Evolutionary conservation across 2,113 vertebrate species (phyloP).

Genomic region (Semicossyphus pulcher): DNA sequence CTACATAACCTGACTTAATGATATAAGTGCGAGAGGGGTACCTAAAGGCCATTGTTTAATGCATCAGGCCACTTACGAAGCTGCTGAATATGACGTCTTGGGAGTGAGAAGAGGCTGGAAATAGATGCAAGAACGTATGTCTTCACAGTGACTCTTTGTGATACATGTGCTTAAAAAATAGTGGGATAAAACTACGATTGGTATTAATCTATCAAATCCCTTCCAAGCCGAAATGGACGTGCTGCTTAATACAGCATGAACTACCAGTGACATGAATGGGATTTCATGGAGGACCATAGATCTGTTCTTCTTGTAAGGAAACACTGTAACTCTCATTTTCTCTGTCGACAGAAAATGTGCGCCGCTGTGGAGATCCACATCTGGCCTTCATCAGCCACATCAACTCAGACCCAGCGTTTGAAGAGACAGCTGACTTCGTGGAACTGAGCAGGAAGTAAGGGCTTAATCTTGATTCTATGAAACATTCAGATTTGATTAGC

Average conservation of each 20-base stretch:
- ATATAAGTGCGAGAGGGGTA: no score
- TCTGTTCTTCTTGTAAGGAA: conserved; percentile 27
- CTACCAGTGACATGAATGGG: background rate
- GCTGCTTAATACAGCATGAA: conserved; percentile 1
- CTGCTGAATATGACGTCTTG: background rate
- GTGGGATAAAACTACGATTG: background rate
- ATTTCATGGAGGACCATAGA: conserved; percentile 13
- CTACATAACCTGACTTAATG: no score
- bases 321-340: conserved; percentile 47
- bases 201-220: conserved; percentile 3
- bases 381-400: conserved; percentile 78
- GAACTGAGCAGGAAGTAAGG: conserved; percentile 74
- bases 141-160: background rate
- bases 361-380: conserved; percentile 63
- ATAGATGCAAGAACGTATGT: background rate
- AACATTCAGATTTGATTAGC: conserved; percentile 75
- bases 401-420: conserved; percentile 58
- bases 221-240: conserved; percentile 3
- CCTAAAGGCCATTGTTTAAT: no score
- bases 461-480: conserved; percentile 71
- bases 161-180: conserved; percentile 3
- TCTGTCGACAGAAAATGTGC: conserved; percentile 41
- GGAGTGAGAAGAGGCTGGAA: background rate
- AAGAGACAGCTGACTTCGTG: conserved; percentile 74
- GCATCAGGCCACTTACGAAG: no score